A percentile compares a stretch with the other conserved stretches of the same genome.
Evolutionary conservation across 2,113 vertebrate species (phyloP).

Genomic region (Atractosteus spatula): DNA sequence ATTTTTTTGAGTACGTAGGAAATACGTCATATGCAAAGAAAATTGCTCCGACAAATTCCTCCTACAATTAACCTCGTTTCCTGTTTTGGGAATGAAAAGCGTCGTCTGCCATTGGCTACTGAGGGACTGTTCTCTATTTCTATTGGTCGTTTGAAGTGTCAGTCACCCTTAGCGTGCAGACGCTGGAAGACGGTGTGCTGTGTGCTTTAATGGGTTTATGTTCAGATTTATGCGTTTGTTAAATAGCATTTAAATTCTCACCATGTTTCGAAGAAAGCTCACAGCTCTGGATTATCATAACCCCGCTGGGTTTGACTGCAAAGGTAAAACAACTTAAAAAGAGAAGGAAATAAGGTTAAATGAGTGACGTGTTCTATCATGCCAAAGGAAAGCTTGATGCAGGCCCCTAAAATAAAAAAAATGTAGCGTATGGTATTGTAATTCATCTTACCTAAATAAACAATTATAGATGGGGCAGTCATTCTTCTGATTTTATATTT

Average conservation of each 20-base stretch:
- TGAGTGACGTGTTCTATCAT: not conserved
- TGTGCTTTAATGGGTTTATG: not conserved
- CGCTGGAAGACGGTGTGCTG: not conserved
- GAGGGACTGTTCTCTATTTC: no score
- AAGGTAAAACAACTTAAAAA: slow-evolving; percentile 61
- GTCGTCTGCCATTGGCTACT: no score
- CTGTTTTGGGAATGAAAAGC: no score
- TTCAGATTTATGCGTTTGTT: not conserved
- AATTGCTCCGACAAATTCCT: no score
- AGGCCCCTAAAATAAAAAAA: no score
- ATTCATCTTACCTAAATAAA: not conserved
- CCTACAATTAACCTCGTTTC: no score
- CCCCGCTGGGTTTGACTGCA: slow-evolving; percentile 78
- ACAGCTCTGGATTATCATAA: slow-evolving; percentile 90
- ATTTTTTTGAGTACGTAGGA: no score
- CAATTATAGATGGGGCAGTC: not conserved
- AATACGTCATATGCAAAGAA: no score
- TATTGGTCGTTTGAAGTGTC: no score
- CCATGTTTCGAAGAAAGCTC: slow-evolving; percentile 89
- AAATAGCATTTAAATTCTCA: slow-evolving; percentile 7
- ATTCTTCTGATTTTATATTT: not conserved
- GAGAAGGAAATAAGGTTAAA: not conserved
- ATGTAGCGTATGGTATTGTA: no score
- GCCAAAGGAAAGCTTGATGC: not conserved
- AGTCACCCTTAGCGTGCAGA: not conserved